Conservation (phyloP, 2,888 invertebrate species). For the Campoletis raptor region DNA sequence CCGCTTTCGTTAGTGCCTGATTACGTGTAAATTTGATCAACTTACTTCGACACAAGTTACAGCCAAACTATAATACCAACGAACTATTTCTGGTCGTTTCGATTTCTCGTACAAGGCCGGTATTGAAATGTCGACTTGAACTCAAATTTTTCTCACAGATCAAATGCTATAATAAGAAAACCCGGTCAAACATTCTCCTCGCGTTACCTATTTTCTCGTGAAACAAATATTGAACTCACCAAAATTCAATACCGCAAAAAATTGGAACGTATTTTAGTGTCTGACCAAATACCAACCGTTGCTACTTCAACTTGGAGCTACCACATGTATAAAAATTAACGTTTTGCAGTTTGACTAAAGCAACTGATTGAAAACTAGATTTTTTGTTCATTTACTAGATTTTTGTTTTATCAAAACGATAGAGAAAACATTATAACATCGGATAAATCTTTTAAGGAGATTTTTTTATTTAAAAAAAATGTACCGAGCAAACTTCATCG, state of each 20-base stretch:
- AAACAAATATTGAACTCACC: constrained; percentile 43
- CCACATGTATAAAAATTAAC: constrained; percentile 21
- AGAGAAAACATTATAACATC: background rate
- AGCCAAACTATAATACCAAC: constrained; percentile 6
- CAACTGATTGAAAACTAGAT: constrained; percentile 17
- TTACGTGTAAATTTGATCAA: constrained; percentile 46
- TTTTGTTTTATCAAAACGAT: background rate
- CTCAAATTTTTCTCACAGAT: constrained; percentile 4
- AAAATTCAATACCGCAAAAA: constrained; percentile 22
- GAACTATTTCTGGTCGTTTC: background rate
- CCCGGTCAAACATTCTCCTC: background rate
- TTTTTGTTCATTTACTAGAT: background rate
- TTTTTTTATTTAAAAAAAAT: too few species aligned
- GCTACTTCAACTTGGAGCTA: constrained; percentile 12
- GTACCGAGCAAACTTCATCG: too few species aligned
- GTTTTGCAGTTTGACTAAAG: constrained; percentile 60
- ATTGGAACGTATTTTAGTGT: constrained; percentile 21
- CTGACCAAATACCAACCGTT: constrained; percentile 11
- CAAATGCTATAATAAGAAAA: background rate
- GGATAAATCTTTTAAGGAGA: too few species aligned
- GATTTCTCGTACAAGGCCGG: constrained; percentile 20
- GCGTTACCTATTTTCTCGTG: constrained; percentile 9
- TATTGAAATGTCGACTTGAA: background rate
- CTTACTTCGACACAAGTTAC: constrained; percentile 7
- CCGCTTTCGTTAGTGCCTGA: constrained; percentile 46